These are phyloP conservation scores for Drosophila kepulauana DNA, from an alignment of 1,140 invertebrate species.

Conservation along the genomic window DNA sequence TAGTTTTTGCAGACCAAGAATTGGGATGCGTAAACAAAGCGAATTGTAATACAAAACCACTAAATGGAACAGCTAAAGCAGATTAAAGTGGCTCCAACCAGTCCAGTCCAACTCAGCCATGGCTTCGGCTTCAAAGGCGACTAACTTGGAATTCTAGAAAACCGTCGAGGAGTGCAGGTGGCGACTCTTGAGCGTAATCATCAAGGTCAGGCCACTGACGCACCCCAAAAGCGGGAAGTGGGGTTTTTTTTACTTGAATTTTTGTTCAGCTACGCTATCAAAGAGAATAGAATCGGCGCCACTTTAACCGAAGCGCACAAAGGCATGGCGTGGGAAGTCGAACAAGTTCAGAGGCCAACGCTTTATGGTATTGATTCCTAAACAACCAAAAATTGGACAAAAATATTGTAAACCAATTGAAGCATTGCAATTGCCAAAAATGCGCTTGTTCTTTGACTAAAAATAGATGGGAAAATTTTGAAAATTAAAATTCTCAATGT, in stretches of 20 bases:
- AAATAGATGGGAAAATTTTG: constrained; percentile 27
- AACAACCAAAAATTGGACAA: constrained; percentile 1
- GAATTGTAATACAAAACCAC: constrained; percentile 33
- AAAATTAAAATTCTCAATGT: not conserved
- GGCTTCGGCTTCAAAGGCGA: constrained; percentile 1
- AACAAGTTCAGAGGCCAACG: constrained; percentile 26
- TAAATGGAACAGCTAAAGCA: constrained; percentile 15
- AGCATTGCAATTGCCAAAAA: constrained; percentile 36
- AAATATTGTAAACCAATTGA: constrained; percentile 2
- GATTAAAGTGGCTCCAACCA: constrained; percentile 37
- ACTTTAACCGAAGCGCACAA: constrained; percentile 12
- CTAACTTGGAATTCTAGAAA: constrained; percentile 41
- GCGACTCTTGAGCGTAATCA: constrained; percentile 16
- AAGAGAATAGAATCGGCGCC: constrained; percentile 38
- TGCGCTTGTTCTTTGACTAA: constrained; percentile 21
- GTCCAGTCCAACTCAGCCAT: constrained; percentile 14
- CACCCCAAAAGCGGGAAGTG: not conserved
- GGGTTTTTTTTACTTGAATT: constrained; percentile 29
- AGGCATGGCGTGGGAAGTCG: constrained; percentile 34
- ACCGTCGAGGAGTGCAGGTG: not conserved
- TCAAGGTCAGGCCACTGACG: constrained; percentile 17
- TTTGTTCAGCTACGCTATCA: constrained; percentile 11
- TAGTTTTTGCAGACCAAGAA: constrained; percentile 35
- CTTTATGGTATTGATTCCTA: constrained; percentile 8
- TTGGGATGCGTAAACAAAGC: constrained; percentile 54